These are phyloP conservation scores for Oncorhynchus gorbuscha DNA, from an alignment of 2,113 vertebrate genomes.

Conservation along the genomic window DNA sequence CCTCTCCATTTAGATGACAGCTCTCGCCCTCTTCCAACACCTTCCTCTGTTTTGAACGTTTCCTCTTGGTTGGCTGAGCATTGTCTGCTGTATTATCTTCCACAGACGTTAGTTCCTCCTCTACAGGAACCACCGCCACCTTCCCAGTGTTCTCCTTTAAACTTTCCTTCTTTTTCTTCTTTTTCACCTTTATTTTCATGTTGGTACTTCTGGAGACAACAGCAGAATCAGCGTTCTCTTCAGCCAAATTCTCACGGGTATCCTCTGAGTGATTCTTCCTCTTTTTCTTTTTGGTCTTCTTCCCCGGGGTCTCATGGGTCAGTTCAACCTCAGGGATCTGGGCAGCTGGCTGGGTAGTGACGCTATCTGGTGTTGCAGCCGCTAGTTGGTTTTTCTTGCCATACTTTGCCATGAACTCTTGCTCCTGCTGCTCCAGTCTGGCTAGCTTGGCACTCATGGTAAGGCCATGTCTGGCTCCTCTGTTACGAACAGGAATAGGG, in stretches of 20 bases:
- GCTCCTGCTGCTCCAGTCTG: conserved; percentile 89
- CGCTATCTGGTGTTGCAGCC: neutral
- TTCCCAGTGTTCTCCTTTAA: conserved; percentile 6
- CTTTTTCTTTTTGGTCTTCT: conserved; percentile 32
- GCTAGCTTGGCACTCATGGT: conserved; percentile 94
- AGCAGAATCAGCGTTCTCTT: neutral
- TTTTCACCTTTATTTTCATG: conserved; percentile 24
- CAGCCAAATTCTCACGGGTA: neutral
- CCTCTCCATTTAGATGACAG: neutral
- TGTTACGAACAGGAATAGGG: conserved; percentile 38
- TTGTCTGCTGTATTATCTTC: conserved; percentile 12
- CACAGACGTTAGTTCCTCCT: neutral
- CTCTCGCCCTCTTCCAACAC: neutral
- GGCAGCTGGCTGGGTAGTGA: neutral
- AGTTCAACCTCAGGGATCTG: conserved; percentile 15
- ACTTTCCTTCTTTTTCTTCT: conserved; percentile 42
- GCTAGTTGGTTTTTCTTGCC: conserved; percentile 49
- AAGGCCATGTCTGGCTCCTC: conserved; percentile 86
- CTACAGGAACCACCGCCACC: neutral
- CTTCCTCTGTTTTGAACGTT: conserved; percentile 44
- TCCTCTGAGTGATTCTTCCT: conserved; percentile 21
- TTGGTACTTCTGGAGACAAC: neutral
- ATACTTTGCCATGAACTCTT: conserved; percentile 81
- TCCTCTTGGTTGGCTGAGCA: conserved; percentile 35
- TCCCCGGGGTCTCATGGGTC: conserved; percentile 5